A percentile compares a stretch with the other conserved stretches of the same genome.
Evolutionary conservation across 2,113 vertebrate species (phyloP).

Genomic region (Macrotis lagotis): DNA sequence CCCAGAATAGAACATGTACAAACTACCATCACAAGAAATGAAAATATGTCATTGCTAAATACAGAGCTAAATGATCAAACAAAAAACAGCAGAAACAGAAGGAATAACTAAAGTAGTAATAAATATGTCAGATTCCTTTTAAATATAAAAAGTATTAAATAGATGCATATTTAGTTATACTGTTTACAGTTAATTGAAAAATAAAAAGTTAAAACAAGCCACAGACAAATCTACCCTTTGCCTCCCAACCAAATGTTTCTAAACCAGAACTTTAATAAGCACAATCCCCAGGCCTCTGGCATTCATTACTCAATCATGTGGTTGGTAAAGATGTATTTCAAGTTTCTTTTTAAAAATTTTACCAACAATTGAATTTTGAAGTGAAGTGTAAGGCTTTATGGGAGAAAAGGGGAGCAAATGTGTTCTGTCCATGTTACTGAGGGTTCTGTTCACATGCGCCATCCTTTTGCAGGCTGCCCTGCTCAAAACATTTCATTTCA

Average conservation of each 20-base stretch:
- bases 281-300: neutral
- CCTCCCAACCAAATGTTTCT: neutral
- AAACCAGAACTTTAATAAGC: neutral
- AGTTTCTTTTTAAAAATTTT: neutral
- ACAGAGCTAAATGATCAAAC: neutral
- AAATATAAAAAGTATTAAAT: neutral
- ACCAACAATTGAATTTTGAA: neutral
- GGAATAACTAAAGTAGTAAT: neutral
- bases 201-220: neutral
- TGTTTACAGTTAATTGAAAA: neutral
- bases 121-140: neutral
- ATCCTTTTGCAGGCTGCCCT: neutral
- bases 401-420: neutral
- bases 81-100: neutral
- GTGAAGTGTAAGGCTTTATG: neutral
- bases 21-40: neutral
- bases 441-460: neutral
- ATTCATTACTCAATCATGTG: neutral
- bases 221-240: neutral
- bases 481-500: neutral
- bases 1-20: neutral
- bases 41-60: neutral
- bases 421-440: neutral
- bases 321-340: neutral
- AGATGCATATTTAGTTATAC: neutral